Base-by-base conservation (phyloP, 2,113 vertebrate species). In the Oplegnathus fasciatus region DNA sequence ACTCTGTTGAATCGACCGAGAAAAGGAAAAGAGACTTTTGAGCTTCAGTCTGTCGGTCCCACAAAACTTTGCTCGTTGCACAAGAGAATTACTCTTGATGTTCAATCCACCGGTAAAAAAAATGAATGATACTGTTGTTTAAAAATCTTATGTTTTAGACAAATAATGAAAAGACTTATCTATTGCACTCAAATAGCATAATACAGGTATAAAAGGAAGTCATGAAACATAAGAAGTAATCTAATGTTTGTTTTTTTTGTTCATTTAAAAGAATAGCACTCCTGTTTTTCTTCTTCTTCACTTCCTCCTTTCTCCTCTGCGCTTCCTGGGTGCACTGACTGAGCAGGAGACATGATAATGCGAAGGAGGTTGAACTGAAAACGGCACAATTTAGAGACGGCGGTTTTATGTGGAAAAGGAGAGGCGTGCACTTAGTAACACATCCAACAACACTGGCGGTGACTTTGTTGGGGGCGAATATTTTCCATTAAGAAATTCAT, bases 401-500 rank as follows among this genome's bases (percentile, higher is more conserved):
- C 18, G 14, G 71, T 90, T 94, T 94, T 94, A 93, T 94, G 90
- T 94, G 94, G 92, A 94, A 94, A 94, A 93, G 80, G 58, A 78
- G 83, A 91, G 82, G 75, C 61, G 67, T 82, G 78, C 78, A 87
- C 69, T 84, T 66, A 86, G 85, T 84, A 88, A 90, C 78, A 75
- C 71, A 75, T 76, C 86, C 82, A 88, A 78, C 79, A 90, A 87
- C 89, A 89, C 84, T 89, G 90, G 87, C 58, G 86, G 86, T 85
- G 91, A 84, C 91, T 90, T 89, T 92, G 87, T 92, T 91, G 84
- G 90, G 89, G 88, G 89, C 37, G 84, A 93, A 92, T 94, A 93
- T 93, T 95, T 95, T 95, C 94, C 94, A 92, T 94, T 90, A 90
- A 93, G 92, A 94, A 91, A 91, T 92, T 95, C 90, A 92, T 92